These are phyloP conservation scores for Tribolium freemani DNA, from an alignment of 2,888 invertebrate species.

Conservation along the genomic window DNA sequence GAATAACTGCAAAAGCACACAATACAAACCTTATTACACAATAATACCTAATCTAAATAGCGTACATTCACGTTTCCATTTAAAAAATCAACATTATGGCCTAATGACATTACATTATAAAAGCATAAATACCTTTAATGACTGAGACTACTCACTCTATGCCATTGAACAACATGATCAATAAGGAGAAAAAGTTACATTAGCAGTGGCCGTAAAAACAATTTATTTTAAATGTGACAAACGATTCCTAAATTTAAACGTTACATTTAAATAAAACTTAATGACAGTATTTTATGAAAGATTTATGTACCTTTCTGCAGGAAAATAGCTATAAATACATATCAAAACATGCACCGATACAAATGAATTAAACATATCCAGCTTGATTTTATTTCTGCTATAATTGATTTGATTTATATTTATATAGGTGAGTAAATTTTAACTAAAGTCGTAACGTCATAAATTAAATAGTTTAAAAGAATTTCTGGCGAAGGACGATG, in stretches of 20 bases:
- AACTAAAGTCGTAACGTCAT: no score
- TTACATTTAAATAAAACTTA: not conserved
- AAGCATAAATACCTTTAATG: not conserved
- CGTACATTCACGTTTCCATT: not conserved
- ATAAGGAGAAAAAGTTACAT: not conserved
- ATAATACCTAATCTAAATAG: not conserved
- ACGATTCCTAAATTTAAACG: not conserved
- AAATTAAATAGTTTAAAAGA: not conserved
- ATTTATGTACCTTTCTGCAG: not conserved
- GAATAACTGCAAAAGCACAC: not conserved
- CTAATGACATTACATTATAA: not conserved
- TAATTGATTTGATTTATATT: no score
- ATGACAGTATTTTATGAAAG: not conserved
- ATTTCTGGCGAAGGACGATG: conserved; percentile 1
- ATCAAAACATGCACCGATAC: not conserved
- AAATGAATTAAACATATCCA: no score
- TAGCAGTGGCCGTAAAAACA: not conserved
- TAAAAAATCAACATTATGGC: not conserved
- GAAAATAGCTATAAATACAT: not conserved
- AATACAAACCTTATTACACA: not conserved
- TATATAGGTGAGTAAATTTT: no score
- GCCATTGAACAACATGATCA: not conserved
- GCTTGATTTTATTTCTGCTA: no score
- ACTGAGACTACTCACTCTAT: not conserved
- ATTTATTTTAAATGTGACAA: not conserved